These are phyloP conservation scores for Orientallactaga bullata DNA, from an alignment of 2,113 vertebrate species.

Conservation along the genomic window DNA sequence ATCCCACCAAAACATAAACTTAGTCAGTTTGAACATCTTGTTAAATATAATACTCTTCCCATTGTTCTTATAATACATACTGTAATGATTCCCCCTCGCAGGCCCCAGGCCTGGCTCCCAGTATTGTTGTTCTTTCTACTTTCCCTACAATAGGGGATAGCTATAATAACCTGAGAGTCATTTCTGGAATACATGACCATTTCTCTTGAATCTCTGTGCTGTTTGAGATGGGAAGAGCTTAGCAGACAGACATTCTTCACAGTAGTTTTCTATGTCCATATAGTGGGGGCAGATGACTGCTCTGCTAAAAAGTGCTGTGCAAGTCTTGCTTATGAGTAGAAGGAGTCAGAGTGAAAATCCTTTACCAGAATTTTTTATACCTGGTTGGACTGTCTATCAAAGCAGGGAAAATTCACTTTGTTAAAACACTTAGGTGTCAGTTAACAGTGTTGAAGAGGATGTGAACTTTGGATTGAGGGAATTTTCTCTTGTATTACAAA, in stretches of 20 bases:
- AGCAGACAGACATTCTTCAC: background rate
- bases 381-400: too few species aligned
- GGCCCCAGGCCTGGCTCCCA: rapidly evolving
- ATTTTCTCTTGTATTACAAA: background rate
- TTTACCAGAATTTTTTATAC: too few species aligned
- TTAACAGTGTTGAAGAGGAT: background rate
- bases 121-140: rapidly evolving
- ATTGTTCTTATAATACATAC: rapidly evolving
- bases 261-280: rapidly evolving
- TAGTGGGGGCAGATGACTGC: too few species aligned
- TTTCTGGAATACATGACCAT: rapidly evolving
- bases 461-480: background rate
- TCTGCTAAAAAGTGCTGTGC: background rate
- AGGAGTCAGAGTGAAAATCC: background rate
- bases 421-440: background rate
- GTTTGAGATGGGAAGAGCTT: background rate
- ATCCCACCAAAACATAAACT: background rate
- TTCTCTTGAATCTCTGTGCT: background rate
- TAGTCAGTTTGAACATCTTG: rapidly evolving
- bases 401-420: background rate
- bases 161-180: rapidly evolving
- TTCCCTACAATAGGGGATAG: background rate
- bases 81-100: rapidly evolving
- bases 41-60: rapidly evolving
- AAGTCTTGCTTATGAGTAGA: too few species aligned